phyloP scores from a whole-genome alignment of 2,113 vertebrate genomes.

The Syrrhaptes paradoxus region DNA sequence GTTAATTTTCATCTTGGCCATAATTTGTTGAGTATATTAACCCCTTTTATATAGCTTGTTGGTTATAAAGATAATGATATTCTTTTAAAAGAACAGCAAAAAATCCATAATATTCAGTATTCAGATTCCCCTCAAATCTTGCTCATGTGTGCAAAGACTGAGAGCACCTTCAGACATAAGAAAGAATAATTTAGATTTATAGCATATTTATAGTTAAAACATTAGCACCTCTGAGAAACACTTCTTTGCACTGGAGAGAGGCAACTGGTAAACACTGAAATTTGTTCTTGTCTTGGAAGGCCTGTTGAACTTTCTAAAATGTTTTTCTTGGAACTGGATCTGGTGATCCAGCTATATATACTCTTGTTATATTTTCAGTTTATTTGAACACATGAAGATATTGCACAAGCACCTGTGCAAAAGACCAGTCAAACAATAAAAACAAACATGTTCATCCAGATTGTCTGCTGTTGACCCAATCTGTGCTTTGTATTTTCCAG shows the following conservation, averaged over 20 bases:
- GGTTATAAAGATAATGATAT: conserved; percentile 50
- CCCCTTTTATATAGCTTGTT: conserved; percentile 23
- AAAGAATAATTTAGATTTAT: background rate
- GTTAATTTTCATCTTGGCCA: conserved; percentile 66
- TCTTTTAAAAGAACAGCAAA: conserved; percentile 39
- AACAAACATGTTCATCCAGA: conserved; percentile 47
- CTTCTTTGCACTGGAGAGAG: background rate
- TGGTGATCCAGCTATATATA: background rate
- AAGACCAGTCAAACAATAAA: conserved; percentile 46
- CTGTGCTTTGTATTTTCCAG: conserved; percentile 41
- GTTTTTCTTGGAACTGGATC: background rate
- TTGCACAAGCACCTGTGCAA: conserved; percentile 1
- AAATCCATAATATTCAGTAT: background rate
- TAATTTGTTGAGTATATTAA: conserved; percentile 40
- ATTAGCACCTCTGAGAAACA: background rate
- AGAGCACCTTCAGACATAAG: background rate
- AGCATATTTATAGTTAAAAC: background rate
- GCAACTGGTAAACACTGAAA: background rate
- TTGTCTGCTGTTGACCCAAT: conserved; percentile 56
- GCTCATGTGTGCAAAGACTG: background rate
- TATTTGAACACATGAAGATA: background rate
- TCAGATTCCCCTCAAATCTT: conserved; percentile 10
- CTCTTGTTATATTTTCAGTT: background rate
- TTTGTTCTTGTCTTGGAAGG: background rate
- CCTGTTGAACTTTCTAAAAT: background rate